These are phyloP conservation scores for Syngnathus acus DNA, from an alignment of 2,797 vertebrate genomes.

Conservation along the genomic window DNA sequence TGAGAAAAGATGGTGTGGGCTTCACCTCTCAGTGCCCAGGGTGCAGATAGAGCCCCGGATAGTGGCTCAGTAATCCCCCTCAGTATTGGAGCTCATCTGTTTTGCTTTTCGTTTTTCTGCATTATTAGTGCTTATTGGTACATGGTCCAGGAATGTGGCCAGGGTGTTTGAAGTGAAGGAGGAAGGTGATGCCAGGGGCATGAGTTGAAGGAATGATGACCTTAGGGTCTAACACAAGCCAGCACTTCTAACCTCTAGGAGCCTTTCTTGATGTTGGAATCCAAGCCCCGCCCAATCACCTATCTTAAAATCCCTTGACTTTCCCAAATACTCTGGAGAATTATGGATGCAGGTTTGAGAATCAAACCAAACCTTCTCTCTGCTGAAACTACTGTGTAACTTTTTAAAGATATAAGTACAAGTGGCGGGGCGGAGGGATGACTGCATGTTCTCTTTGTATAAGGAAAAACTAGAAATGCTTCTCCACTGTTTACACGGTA, in stretches of 20 bases:
- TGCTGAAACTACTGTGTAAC: neutral
- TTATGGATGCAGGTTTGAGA: neutral
- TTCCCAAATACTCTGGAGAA: neutral
- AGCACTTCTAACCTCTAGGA: conserved; percentile 60
- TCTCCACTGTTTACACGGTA: neutral
- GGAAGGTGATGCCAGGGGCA: conserved; percentile 74
- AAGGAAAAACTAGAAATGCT: neutral
- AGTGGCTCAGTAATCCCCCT: conserved; percentile 66
- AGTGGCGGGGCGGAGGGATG: no score
- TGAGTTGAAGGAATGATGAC: conserved; percentile 71
- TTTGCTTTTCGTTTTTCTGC: conserved; percentile 82
- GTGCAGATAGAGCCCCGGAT: conserved; percentile 69
- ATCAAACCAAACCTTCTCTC: neutral
- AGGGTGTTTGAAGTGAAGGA: conserved; percentile 76
- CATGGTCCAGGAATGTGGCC: conserved; percentile 76
- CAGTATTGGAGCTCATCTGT: conserved; percentile 78
- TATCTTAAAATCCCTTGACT: neutral
- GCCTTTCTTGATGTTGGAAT: conserved; percentile 61
- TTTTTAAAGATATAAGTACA: no score
- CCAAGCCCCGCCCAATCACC: conserved; percentile 21
- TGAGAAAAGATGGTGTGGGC: conserved; percentile 59
- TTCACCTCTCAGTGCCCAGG: conserved; percentile 64
- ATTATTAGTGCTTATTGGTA: conserved; percentile 84
- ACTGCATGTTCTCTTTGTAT: no score
- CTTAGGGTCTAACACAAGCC: conserved; percentile 73